These are phyloP conservation scores for Atrina japonica DNA, from an alignment of 2,888 invertebrate species.

Conservation along the genomic window DNA sequence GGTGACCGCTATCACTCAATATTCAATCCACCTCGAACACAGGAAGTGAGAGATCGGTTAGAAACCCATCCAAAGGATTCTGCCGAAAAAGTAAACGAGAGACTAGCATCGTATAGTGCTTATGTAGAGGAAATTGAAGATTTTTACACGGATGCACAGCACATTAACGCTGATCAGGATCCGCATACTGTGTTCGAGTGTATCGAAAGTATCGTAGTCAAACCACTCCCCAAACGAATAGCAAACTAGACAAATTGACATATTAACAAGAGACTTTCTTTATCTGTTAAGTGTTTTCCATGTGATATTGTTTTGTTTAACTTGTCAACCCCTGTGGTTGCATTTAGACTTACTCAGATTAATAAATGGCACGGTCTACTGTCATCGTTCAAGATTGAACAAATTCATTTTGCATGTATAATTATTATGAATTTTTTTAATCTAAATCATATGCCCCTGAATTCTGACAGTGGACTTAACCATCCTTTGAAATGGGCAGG, in stretches of 20 bases:
- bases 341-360: too few relatives aligned
- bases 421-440: too few relatives aligned
- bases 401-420: too few relatives aligned
- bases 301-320: too few relatives aligned
- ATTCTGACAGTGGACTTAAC: too few relatives aligned
- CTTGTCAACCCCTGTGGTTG: too few relatives aligned
- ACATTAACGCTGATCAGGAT: conserved; percentile 80
- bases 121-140: conserved; percentile 77
- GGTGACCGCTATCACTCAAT: conserved; percentile 80
- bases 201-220: conserved; percentile 80
- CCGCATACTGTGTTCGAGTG: conserved; percentile 80
- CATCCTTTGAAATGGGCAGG: too few relatives aligned
- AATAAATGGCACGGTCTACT: too few relatives aligned
- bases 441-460: too few relatives aligned
- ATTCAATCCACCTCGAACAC: conserved; percentile 79
- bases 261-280: too few relatives aligned
- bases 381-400: too few relatives aligned
- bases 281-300: too few relatives aligned
- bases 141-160: conserved; percentile 76
- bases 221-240: conserved; percentile 73
- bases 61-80: conserved; percentile 70
- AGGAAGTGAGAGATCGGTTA: conserved; percentile 76
- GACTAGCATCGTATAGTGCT: conserved; percentile 73
- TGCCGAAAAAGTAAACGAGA: conserved; percentile 70
- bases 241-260: neutral